Conservation (phyloP, 2,888 invertebrate genomes). For the Heliconius erato region DNA sequence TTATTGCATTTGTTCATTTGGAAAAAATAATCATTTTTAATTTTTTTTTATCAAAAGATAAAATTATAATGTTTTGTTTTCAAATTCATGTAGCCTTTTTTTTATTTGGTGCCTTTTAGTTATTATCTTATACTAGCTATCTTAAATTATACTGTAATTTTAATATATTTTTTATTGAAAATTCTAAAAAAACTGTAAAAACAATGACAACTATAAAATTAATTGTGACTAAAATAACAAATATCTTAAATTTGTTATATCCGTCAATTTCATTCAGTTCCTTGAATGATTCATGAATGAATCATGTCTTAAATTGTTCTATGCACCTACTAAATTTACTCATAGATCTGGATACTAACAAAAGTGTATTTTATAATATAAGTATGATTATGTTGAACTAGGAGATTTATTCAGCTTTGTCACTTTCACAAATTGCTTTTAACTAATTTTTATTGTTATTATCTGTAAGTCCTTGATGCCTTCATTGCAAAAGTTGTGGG, state of each 20-base stretch:
- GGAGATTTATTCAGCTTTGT: too few relatives aligned
- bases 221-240: slow-evolving; percentile 1
- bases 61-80: not conserved
- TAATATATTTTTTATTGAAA: not conserved
- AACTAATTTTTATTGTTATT: too few relatives aligned
- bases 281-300: slow-evolving; percentile 18
- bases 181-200: not conserved
- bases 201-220: not conserved
- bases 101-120: not conserved
- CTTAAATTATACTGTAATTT: too few relatives aligned
- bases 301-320: not conserved
- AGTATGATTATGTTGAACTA: not conserved
- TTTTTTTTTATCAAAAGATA: not conserved
- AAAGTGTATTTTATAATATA: not conserved
- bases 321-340: slow-evolving; percentile 20
- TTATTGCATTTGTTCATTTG: not conserved
- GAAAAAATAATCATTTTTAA: not conserved
- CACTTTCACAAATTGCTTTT: too few relatives aligned
- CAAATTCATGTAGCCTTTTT: not conserved
- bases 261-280: not conserved
- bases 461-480: too few relatives aligned
- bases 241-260: not conserved
- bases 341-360: not conserved
- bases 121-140: not conserved
- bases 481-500: not conserved